Percentiles rank a stretch among this genome's conserved stretches.
These are phyloP conservation scores for Megastigmus dorsalis DNA, from an alignment of 2,888 invertebrate species.

Conservation along the genomic window DNA sequence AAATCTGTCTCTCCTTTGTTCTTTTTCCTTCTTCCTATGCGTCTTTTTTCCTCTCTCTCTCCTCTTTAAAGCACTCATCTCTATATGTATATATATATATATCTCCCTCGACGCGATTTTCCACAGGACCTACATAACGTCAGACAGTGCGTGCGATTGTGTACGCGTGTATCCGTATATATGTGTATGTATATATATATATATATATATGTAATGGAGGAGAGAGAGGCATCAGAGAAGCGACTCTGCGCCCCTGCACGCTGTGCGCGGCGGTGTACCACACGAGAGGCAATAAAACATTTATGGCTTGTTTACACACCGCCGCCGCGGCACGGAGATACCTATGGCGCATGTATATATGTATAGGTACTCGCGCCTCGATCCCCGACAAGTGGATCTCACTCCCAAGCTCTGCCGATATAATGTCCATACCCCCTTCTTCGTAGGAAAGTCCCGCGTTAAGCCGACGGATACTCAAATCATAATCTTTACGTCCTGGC, in stretches of 20 bases:
- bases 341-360: constrained; percentile 27
- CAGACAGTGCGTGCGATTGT: no score
- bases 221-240: constrained; percentile 33
- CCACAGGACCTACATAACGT: no score
- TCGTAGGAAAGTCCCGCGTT: constrained; percentile 47
- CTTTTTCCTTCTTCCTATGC: no score
- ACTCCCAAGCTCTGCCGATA: constrained; percentile 3
- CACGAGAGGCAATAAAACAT: constrained; percentile 66
- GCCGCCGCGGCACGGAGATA: constrained; percentile 40
- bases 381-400: constrained; percentile 47
- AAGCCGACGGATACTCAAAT: constrained; percentile 53
- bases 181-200: no score
- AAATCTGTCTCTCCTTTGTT: constrained; percentile 55
- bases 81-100: no score
- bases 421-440: constrained; percentile 41
- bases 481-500: constrained; percentile 52
- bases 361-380: no score
- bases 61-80: constrained; percentile 36
- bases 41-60: no score
- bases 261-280: constrained; percentile 16
- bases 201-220: background rate
- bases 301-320: constrained; percentile 69
- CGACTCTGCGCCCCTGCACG: constrained; percentile 45
- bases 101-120: background rate
- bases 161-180: no score